Percentiles rank a stretch among this genome's conserved stretches.
Conservation (phyloP, 2,797 vertebrate genomes). For the Ctenochaetus hawaiiensis region DNA sequence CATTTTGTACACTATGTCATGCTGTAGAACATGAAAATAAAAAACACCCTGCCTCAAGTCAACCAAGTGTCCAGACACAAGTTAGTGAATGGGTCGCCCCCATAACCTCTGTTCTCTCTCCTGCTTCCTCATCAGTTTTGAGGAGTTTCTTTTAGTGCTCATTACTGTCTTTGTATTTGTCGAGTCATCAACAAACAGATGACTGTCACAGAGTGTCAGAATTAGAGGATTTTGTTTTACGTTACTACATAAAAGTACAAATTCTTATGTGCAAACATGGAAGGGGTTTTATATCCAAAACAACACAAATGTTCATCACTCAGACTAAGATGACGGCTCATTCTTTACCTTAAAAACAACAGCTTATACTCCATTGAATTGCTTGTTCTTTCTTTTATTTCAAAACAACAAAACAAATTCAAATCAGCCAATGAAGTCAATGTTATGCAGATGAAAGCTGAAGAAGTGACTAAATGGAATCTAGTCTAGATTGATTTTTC, state of each 20-base stretch:
- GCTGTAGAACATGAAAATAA: slow-evolving; percentile 84
- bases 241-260: neutral
- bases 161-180: slow-evolving; percentile 2
- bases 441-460: slow-evolving; percentile 14
- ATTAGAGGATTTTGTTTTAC: neutral
- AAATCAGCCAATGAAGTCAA: neutral
- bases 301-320: neutral
- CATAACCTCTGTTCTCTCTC: slow-evolving; percentile 13
- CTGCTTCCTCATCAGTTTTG: slow-evolving; percentile 12
- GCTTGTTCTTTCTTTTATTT: slow-evolving; percentile 14
- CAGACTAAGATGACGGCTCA: neutral
- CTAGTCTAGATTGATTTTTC: neutral
- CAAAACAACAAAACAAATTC: neutral
- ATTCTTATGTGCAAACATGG: neutral
- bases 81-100: slow-evolving; percentile 44
- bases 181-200: neutral
- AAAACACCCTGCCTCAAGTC: slow-evolving; percentile 74
- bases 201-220: neutral
- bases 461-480: neutral
- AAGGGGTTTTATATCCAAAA: neutral
- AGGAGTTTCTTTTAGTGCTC: slow-evolving; percentile 5
- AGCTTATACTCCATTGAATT: neutral
- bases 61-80: slow-evolving; percentile 65
- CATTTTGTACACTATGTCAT: slow-evolving; percentile 74
- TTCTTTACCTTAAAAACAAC: neutral